These are phyloP conservation scores for Python bivittatus DNA, from an alignment of 2,113 vertebrate genomes.

Conservation along the genomic window DNA sequence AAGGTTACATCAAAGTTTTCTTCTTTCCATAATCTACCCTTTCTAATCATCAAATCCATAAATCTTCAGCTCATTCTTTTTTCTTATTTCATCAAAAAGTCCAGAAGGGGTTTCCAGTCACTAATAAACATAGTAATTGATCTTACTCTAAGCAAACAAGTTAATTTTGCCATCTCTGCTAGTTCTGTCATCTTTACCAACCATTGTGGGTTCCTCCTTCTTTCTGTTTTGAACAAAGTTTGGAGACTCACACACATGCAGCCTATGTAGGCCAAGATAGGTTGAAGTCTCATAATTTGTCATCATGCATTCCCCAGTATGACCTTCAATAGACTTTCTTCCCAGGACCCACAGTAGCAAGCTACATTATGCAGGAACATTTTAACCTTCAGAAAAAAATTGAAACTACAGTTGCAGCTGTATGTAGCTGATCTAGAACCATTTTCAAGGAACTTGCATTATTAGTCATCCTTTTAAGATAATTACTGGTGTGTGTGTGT, in stretches of 20 bases:
- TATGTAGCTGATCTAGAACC: neutral
- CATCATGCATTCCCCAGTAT: neutral
- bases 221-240: neutral
- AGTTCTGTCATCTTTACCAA: neutral
- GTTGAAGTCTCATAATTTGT: neutral
- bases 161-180: neutral
- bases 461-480: constrained; percentile 55
- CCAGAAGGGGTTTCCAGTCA: too few species aligned
- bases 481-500: constrained; percentile 34
- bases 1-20: too few species aligned
- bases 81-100: neutral
- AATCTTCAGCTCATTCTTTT: neutral
- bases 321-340: neutral
- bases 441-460: constrained; percentile 27
- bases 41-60: too few species aligned
- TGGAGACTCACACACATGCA: neutral
- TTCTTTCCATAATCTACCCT: too few species aligned
- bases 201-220: neutral
- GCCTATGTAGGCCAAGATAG: neutral
- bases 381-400: neutral
- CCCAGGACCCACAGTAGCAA: constrained; percentile 2
- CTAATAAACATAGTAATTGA: too few species aligned
- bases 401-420: neutral
- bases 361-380: neutral
- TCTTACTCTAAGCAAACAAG: neutral